Percentiles rank a stretch among this genome's conserved stretches.
Conservation (phyloP, 2,797 vertebrate species). For the Chrysocyon brachyurus region DNA sequence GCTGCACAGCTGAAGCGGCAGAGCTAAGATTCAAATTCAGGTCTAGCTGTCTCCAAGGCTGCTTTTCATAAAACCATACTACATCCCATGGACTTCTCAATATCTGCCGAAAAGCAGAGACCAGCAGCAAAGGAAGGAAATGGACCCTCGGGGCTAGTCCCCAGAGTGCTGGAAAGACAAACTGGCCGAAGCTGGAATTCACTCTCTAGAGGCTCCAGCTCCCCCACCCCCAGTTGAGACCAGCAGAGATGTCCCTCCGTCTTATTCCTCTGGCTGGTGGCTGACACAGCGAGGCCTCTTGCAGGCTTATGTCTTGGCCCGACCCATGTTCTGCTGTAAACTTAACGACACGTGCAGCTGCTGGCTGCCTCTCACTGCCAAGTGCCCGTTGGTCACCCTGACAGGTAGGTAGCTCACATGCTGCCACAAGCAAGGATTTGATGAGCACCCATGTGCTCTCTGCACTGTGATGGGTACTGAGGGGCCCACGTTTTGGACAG, state of each 20-base stretch:
- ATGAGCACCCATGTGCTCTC: not conserved
- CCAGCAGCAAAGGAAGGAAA: not conserved
- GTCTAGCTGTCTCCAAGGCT: not conserved
- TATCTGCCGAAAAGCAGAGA: not conserved
- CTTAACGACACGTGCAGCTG: not conserved
- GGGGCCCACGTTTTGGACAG: not conserved
- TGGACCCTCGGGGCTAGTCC: not conserved
- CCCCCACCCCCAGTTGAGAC: not conserved
- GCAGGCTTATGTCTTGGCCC: not conserved
- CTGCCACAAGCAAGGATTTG: not conserved
- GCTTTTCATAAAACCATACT: not conserved
- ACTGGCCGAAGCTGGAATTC: not conserved
- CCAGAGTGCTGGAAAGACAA: not conserved
- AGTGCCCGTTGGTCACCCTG: not conserved
- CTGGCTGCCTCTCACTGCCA: not conserved
- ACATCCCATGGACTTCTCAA: not conserved
- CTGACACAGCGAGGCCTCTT: not conserved
- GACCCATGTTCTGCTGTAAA: not conserved
- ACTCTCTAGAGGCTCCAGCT: not conserved
- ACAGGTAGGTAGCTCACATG: not conserved
- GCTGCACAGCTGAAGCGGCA: not conserved
- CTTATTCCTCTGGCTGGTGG: rapidly evolving
- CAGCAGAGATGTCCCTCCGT: not conserved
- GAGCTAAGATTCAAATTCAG: not conserved
- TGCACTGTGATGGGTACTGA: not conserved